These are phyloP conservation scores for Geophilus truncorum DNA, from an alignment of 2,888 invertebrate genomes.

Conservation along the genomic window DNA sequence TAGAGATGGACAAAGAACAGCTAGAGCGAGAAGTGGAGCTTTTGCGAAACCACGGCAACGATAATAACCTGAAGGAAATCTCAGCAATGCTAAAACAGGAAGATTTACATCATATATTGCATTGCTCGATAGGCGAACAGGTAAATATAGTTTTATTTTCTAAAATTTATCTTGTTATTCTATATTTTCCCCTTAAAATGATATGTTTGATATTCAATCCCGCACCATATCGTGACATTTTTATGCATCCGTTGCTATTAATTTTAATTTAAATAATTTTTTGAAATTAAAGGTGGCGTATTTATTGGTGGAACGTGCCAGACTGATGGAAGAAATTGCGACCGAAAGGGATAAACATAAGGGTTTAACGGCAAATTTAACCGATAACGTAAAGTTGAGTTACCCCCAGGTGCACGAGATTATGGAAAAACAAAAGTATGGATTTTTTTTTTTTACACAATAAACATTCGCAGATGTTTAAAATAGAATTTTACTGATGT, in stretches of 20 bases:
- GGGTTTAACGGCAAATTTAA: background rate
- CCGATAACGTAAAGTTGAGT: constrained; percentile 28
- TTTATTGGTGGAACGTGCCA: constrained; percentile 20
- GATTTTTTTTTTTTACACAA: too few species aligned
- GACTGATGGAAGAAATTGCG: constrained; percentile 21
- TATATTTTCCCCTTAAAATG: background rate
- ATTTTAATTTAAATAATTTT: too few species aligned
- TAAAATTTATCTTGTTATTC: background rate
- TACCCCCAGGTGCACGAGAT: constrained; percentile 19
- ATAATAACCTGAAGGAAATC: constrained; percentile 28
- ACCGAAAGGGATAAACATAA: background rate
- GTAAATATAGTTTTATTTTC: constrained; percentile 38
- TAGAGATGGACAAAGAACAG: constrained; percentile 40
- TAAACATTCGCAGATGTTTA: background rate
- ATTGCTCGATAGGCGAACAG: constrained; percentile 49
- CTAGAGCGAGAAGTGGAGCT: constrained; percentile 38
- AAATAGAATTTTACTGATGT: background rate
- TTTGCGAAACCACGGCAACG: background rate
- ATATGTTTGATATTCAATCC: background rate
- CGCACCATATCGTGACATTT: too few species aligned
- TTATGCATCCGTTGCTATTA: too few species aligned
- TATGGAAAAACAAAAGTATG: constrained; percentile 6
- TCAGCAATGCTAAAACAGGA: constrained; percentile 47
- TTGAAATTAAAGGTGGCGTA: constrained; percentile 32
- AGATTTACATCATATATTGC: constrained; percentile 49